phyloP scores from a whole-genome alignment of 1,140 invertebrate genomes.

The Lerema accius region DNA sequence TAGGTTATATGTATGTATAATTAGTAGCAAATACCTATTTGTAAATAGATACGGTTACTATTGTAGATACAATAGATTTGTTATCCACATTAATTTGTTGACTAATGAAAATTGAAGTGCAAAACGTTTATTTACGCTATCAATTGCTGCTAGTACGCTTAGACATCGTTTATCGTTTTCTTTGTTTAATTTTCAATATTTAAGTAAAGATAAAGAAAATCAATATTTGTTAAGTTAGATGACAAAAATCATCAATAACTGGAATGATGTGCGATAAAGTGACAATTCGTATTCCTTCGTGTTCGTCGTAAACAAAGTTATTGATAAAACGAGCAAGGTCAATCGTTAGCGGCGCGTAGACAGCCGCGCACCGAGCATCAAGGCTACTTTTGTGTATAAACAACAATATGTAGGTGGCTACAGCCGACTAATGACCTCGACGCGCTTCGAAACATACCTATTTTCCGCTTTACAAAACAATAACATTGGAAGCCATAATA shows the following conservation, averaged over 20 bases:
- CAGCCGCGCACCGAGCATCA: slow-evolving; percentile 40
- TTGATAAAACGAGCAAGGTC: slow-evolving; percentile 37
- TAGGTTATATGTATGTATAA: no score
- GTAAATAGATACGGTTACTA: no score
- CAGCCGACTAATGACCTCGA: slow-evolving; percentile 46
- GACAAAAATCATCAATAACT: background rate
- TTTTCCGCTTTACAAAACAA: slow-evolving; percentile 42
- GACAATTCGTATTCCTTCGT: slow-evolving; percentile 2
- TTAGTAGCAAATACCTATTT: no score
- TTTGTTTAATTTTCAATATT: no score
- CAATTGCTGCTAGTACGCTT: no score
- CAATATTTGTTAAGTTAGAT: no score
- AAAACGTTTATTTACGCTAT: no score
- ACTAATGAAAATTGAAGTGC: no score
- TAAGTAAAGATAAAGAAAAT: no score
- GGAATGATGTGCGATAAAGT: background rate
- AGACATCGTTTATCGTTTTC: no score
- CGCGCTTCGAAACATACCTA: slow-evolving; percentile 27
- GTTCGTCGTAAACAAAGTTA: slow-evolving; percentile 13
- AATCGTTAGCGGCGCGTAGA: slow-evolving; percentile 19
- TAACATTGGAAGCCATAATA: slow-evolving; percentile 39
- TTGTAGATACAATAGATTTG: no score
- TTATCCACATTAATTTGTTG: no score
- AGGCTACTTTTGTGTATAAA: slow-evolving; percentile 81
- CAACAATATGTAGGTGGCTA: slow-evolving; percentile 50